Conservation (phyloP, 2,113 vertebrate species). For the Struthio camelus region DNA sequence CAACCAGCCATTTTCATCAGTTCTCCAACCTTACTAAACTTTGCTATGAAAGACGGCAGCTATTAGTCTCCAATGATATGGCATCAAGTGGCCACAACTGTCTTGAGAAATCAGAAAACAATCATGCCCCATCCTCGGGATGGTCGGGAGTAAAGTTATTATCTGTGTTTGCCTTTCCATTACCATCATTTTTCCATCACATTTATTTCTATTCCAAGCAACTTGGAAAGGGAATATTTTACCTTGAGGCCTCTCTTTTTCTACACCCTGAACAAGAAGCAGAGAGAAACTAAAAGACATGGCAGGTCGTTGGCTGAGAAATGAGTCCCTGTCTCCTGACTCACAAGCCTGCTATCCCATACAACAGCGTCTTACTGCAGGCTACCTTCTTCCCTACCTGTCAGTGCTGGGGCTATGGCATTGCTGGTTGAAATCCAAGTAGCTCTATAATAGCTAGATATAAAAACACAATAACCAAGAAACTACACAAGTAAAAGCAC, state of each 20-base stretch:
- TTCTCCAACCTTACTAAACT: background rate
- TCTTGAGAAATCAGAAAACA: conserved; percentile 15
- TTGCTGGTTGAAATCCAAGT: background rate
- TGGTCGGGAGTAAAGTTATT: background rate
- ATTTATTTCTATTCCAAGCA: background rate
- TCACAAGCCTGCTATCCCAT: background rate
- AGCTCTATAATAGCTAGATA: background rate
- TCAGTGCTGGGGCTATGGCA: background rate
- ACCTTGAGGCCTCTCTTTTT: background rate
- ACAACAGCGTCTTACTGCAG: background rate
- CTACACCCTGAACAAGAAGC: background rate
- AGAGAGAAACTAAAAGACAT: background rate
- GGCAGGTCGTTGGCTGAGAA: background rate
- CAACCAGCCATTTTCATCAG: background rate
- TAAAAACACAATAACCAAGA: background rate
- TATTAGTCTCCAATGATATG: background rate
- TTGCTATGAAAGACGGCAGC: background rate
- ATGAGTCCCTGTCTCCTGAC: background rate
- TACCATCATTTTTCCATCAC: background rate
- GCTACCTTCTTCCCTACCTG: background rate
- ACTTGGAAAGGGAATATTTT: background rate
- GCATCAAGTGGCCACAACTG: background rate
- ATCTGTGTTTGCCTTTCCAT: background rate
- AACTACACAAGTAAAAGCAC: background rate
- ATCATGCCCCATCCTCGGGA: background rate